These are phyloP conservation scores for Aleadryas rufinucha DNA, from an alignment of 2,113 vertebrate species.

Conservation along the genomic window DNA sequence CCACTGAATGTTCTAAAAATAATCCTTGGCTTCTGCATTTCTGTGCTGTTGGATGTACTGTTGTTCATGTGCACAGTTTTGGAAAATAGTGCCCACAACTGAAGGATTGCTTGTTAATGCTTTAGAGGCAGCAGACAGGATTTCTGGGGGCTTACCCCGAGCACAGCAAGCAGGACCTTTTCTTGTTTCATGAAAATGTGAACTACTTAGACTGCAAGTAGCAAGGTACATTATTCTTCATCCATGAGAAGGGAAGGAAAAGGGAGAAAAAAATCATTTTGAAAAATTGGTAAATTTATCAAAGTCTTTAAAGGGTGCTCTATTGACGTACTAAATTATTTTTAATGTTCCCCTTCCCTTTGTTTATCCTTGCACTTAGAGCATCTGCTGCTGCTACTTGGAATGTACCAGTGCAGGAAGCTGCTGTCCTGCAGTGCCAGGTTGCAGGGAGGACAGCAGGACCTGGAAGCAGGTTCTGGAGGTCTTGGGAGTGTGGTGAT, in stretches of 20 bases:
- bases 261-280: background rate
- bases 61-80: background rate
- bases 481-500: background rate
- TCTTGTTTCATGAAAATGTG: background rate
- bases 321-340: background rate
- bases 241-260: background rate
- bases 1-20: background rate
- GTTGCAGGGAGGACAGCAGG: background rate
- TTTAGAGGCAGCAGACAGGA: background rate
- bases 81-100: background rate
- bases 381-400: background rate
- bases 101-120: background rate
- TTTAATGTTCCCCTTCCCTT: background rate
- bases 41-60: background rate
- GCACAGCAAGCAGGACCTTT: background rate
- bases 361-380: background rate
- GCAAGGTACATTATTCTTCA: background rate
- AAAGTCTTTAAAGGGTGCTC: background rate
- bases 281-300: background rate
- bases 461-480: background rate
- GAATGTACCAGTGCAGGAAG: background rate
- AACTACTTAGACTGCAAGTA: background rate
- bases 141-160: background rate
- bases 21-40: background rate
- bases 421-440: background rate